Percentiles rank a stretch among this genome's conserved stretches.
phyloP scores from a whole-genome alignment of 1,140 invertebrate species.

The Drosophila pandora region DNA sequence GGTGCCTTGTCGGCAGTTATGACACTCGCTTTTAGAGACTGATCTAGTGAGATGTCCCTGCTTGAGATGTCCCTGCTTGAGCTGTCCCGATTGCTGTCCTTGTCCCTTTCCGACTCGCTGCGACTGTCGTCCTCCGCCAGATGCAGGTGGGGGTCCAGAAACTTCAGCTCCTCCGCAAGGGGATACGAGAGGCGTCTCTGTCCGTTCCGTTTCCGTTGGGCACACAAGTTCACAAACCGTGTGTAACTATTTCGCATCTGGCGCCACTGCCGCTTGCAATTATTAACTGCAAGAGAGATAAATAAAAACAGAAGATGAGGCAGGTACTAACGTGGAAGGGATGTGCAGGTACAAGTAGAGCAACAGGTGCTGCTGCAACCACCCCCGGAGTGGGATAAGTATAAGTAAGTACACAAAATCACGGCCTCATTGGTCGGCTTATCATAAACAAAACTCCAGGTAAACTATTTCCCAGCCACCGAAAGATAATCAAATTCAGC shows the following conservation, averaged over 20 bases:
- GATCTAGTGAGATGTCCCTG: background rate
- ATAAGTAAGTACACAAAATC: background rate
- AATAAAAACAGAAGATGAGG: background rate
- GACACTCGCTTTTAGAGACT: background rate
- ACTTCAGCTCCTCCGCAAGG: slow-evolving; percentile 41
- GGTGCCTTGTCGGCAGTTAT: background rate
- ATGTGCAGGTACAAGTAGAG: slow-evolving; percentile 17
- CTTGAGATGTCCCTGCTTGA: slow-evolving; percentile 25
- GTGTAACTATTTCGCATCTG: slow-evolving; percentile 58
- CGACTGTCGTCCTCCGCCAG: background rate
- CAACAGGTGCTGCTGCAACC: background rate
- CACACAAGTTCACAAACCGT: slow-evolving; percentile 35
- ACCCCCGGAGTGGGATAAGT: slow-evolving; percentile 3
- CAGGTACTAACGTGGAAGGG: slow-evolving; percentile 30
- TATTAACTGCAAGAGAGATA: slow-evolving; percentile 39
- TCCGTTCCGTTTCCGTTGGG: slow-evolving; percentile 18
- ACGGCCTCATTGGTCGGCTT: too few species aligned
- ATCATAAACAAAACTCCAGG: too few species aligned
- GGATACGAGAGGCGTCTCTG: slow-evolving; percentile 25
- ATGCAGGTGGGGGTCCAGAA: slow-evolving; percentile 46
- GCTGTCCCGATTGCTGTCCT: slow-evolving; percentile 36
- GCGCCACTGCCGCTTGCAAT: slow-evolving; percentile 67
- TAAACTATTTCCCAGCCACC: too few species aligned
- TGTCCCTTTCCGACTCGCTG: slow-evolving; percentile 18
- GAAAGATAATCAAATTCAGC: too few species aligned